Percentiles rank a stretch among this genome's conserved stretches.
Conservation (phyloP, 2,888 invertebrate species). For the Ophioninae sp. region DNA sequence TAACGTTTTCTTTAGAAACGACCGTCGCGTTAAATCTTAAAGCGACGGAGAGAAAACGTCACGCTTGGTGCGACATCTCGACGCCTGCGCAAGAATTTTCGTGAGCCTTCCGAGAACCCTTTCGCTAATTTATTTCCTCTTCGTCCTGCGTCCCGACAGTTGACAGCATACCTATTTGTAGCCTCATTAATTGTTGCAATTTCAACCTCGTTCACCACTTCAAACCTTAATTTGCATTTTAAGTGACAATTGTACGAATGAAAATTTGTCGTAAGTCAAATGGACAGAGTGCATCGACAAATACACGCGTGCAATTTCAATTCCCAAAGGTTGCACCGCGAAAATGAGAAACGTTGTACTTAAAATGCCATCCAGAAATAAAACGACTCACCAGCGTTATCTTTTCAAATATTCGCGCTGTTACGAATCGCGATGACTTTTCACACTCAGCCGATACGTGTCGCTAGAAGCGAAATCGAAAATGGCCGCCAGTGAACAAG, state of each 20-base stretch:
- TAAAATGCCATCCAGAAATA: too few relatives aligned
- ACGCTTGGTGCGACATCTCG: conserved; percentile 45
- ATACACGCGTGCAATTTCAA: too few relatives aligned
- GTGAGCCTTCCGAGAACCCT: conserved; percentile 55
- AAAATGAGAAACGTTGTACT: too few relatives aligned
- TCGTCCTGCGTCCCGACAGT: conserved; percentile 3
- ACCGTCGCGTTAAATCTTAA: conserved; percentile 54
- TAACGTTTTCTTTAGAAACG: background rate
- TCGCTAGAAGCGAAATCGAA: too few relatives aligned
- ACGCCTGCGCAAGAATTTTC: conserved; percentile 49
- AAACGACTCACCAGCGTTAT: too few relatives aligned
- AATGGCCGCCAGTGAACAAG: too few relatives aligned
- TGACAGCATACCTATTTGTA: background rate
- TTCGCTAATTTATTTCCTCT: conserved; percentile 15
- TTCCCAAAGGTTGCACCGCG: too few relatives aligned
- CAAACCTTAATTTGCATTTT: background rate
- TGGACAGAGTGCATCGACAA: too few relatives aligned
- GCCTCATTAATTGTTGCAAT: background rate
- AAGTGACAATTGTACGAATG: background rate
- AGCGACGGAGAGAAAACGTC: conserved; percentile 23
- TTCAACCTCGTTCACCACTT: background rate
- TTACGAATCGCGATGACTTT: too few relatives aligned
- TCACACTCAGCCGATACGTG: too few relatives aligned
- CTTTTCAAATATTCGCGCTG: too few relatives aligned
- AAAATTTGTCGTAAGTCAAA: background rate